Evolutionary conservation across 2,797 vertebrate species (phyloP), one percentile per base, ranked within the genome.

Genomic region (Enoplosus armatus): DNA sequence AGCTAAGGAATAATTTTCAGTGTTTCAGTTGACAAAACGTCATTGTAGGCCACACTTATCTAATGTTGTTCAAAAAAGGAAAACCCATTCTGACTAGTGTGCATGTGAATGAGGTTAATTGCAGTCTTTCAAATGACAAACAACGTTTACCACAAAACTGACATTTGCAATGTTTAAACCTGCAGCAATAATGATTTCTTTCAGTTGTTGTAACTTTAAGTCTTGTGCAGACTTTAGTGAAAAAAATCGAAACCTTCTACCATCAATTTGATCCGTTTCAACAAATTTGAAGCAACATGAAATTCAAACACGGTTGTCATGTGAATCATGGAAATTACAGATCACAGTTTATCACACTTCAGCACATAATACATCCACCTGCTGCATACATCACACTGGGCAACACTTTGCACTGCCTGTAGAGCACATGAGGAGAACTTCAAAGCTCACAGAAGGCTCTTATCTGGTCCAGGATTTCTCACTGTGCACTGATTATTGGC

Each of bases 381-480:
- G 64, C 69, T 37, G n/a, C 18, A 45, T 35, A 16, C 27, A 20
- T 20, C 27, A n/a, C 4, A 8, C 29, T 60, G 39, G 60, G 12
- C 54, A 48, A 60, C 48, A 58, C 35, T n/a, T 5, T 31, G 11
- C 39, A 11, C 45, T 39, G 68, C 37, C 43, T 66, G 48, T 9
- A 20, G 54, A 70, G 63, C 71, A 69, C 53, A 58, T 53, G n/a
- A 35, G 35, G 39, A 58, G 20, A 1, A 29, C 31, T 43, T 67
- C 50, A 74, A 60, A 63, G 51, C 59, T 18, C 22, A 56, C 39
- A 47, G 29, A 37, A 18, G 12, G n/a, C 60, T 65, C 27, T 69
- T 47, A 45, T 75, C 62, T 65, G 16, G 1, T 54, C 31, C 45
- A 59, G 22, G 22, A 50, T 72, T 20, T 77, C 54, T 63, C 18